A percentile compares a stretch with the other conserved stretches of the same genome.
phyloP scores from a whole-genome alignment of 2,888 invertebrate species.

The Lysandra coridon region DNA sequence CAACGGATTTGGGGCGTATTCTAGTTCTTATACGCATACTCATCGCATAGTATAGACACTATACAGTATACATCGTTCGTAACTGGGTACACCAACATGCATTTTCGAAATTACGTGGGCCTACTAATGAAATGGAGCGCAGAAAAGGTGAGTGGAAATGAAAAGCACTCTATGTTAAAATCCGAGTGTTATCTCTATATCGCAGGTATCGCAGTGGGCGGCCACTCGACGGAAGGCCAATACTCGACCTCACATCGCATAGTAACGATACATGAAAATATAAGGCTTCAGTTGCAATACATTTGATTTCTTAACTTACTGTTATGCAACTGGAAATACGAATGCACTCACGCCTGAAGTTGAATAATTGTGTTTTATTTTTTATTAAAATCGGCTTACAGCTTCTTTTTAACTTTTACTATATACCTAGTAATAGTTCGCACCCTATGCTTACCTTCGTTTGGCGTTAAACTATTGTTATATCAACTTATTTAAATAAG shows the following conservation, averaged over 20 bases:
- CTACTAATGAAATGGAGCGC: background rate
- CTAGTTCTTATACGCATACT: too few relatives aligned
- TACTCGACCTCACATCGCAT: constrained; percentile 15
- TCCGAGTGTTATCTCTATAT: constrained; percentile 36
- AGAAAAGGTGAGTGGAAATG: constrained; percentile 21
- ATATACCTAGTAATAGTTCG: too few relatives aligned
- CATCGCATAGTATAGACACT: background rate
- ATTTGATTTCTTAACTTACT: constrained; percentile 2
- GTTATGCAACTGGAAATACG: background rate
- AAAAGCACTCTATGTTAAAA: constrained; percentile 32
- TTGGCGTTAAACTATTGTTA: too few relatives aligned
- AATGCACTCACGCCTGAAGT: background rate
- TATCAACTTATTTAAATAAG: too few relatives aligned
- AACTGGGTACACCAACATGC: background rate
- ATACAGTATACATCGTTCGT: background rate
- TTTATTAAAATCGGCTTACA: background rate
- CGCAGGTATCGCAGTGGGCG: constrained; percentile 30
- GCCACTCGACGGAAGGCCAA: constrained; percentile 21
- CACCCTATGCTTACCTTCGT: too few relatives aligned
- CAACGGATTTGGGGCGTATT: too few relatives aligned
- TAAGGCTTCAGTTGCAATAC: constrained; percentile 5
- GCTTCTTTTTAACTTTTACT: too few relatives aligned
- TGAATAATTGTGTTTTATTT: background rate
- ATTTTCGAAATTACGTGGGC: constrained; percentile 10
- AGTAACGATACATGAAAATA: constrained; percentile 13